These are phyloP conservation scores for Triops longicaudatus DNA, from an alignment of 1,140 invertebrate species.

Conservation along the genomic window DNA sequence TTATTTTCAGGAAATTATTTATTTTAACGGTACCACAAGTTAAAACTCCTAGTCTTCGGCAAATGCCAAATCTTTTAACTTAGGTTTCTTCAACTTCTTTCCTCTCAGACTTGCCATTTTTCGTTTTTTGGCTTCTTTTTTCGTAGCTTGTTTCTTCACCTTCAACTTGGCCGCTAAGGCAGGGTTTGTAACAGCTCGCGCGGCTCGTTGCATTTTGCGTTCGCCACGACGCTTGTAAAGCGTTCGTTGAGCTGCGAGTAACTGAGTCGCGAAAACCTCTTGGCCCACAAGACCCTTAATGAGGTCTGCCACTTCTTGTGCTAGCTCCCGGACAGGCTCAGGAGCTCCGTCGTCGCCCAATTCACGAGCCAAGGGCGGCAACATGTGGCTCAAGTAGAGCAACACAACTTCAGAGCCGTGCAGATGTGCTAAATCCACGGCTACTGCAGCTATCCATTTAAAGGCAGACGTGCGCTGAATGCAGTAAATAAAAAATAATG, in stretches of 20 bases:
- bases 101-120: slow-evolving; percentile 51
- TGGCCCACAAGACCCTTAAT: slow-evolving; percentile 53
- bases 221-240: slow-evolving; percentile 53
- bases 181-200: slow-evolving; percentile 60
- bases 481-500: slow-evolving; percentile 23
- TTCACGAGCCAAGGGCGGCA: slow-evolving; percentile 60
- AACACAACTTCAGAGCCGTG: slow-evolving; percentile 44
- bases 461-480: slow-evolving; percentile 56
- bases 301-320: slow-evolving; percentile 52
- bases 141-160: slow-evolving; percentile 62
- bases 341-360: slow-evolving; percentile 38
- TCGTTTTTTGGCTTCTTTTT: slow-evolving; percentile 61
- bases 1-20: not conserved
- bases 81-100: slow-evolving; percentile 39
- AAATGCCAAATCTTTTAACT: slow-evolving; percentile 30
- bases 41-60: slow-evolving; percentile 8
- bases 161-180: slow-evolving; percentile 66
- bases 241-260: slow-evolving; percentile 49
- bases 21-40: not conserved
- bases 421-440: slow-evolving; percentile 42
- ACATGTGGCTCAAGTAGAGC: slow-evolving; percentile 46
- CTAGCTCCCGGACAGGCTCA: slow-evolving; percentile 46
- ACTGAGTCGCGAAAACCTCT: slow-evolving; percentile 52
- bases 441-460: slow-evolving; percentile 60
- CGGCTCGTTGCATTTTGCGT: slow-evolving; percentile 52